Base-by-base conservation (phyloP, 2,888 invertebrate genomes). In the Caenorhabditis becei region DNA sequence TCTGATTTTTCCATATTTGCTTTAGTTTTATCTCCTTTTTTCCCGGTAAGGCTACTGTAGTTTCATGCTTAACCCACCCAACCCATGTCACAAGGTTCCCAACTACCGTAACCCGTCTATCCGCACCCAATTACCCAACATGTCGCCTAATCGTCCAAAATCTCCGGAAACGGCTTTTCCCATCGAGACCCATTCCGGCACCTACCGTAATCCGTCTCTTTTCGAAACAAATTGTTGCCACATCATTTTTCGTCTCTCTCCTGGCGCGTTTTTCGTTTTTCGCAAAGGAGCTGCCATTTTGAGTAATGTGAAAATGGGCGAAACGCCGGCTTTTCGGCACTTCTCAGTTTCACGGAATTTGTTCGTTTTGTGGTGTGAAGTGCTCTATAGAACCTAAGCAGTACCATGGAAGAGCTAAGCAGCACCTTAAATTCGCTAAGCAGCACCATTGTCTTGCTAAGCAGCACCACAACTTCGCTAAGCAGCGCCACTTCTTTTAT, bases 191-290 rank as follows among this genome's bases (percentile, higher is more conserved):
- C 56, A 44, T 54, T 23, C 23, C 44, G 4, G 47, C n/a, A 26
- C 66, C n/a, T 11, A 32, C 41, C 67, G 54, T 58, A 65, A 65
- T 53, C 65, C 63, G 4, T 51, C 63, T 7, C 26, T 10, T 28
- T 18, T 53, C n/a, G 65, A 65, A 65, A 65, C 65, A 65, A 37
- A 62, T 62, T 53, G 65, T 65, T 65, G 65, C 51, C 41, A 56
- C 56, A 56, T 26, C 8, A 7, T 0, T 35, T 59, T 59, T 37
- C 37, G 56, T 28, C 10, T 24, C 18, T 18, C 49, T 32, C 35
- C 14, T 51, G 35, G 1, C 32, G 16, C 54, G 1, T 51, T 51
- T 23, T 49, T 47, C 20, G 1, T 63, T 14, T 35, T 28, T 3
- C 7, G 18, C 11, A n/a, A 14, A 51, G 18, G 7, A 32, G 14